Base-by-base conservation (phyloP, 2,888 invertebrate genomes). In the Limnephilus marmoratus region DNA sequence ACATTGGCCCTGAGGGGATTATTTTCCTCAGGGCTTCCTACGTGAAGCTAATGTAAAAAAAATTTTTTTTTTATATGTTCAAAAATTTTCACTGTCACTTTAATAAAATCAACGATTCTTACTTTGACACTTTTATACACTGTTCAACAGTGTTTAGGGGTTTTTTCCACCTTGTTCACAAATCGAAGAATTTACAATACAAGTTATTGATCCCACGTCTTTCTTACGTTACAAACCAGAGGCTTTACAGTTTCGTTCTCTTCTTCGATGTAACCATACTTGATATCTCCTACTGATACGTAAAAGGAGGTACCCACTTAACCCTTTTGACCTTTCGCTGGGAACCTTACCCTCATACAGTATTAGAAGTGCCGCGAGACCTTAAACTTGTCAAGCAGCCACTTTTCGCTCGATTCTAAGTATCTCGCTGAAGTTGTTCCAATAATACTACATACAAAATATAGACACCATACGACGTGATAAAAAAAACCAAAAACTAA, bases 311-410 rank as follows among this genome's bases (percentile, higher is more conserved):
- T 68, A 68, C 24, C 68, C 68, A 24, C 68, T 24, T 45, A 85
- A 85, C 85, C 24, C 37, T 85, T 86, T 49, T 29, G 49, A 49
- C 86, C 86, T 86, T 86, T 86, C 29, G 41, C 45, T 11, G 24
- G 41, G 49, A 31, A 37, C n/a, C 49, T 31, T 31, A 31, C 31
- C n/a, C 86, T 29, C n/a, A 41, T 29, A 86, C 49, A 41, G 11
- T n/a, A 41, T n/a, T 24, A 68, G 9, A 68, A 68, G 34, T 31
- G 18, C 29, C 82, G 31, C 13, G 34, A 18, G 85, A 49, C 45
- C 86, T 86, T 86, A 86, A 86, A 86, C 86, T 45, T 86, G 41
- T 86, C 86, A 86, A 86, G 45, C 9, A 24, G 9, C n/a, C 31
- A 85, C 49, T 86, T 86, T 86, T 86, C 45, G 24, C 86, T 49